Conservation (phyloP, 2,888 invertebrate genomes). For the Cheilosia urbana region DNA sequence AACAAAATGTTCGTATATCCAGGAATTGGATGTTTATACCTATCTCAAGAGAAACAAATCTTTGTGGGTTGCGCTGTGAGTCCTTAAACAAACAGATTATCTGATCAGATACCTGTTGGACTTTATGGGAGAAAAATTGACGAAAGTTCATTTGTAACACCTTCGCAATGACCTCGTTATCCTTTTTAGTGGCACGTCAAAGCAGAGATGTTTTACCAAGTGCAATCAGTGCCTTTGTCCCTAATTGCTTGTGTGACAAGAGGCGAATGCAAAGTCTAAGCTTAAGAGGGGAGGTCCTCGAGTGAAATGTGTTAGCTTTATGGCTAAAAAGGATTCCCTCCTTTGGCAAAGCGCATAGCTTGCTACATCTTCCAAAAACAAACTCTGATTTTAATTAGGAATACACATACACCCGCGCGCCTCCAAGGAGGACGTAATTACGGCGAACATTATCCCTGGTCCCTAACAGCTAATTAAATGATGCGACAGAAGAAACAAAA, state of each 20-base stretch:
- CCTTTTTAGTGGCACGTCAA: constrained; percentile 30
- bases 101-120: constrained; percentile 68
- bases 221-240: constrained; percentile 34
- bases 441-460: constrained; percentile 48
- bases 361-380: constrained; percentile 45
- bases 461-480: constrained; percentile 73
- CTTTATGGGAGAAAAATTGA: constrained; percentile 27
- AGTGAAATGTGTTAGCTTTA: constrained; percentile 21
- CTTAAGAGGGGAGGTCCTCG: constrained; percentile 16
- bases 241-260: constrained; percentile 26
- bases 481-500: constrained; percentile 48
- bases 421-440: constrained; percentile 46
- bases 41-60: constrained; percentile 49
- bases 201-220: neutral
- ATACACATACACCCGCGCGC: constrained; percentile 11
- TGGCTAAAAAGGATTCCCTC: constrained; percentile 13
- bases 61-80: constrained; percentile 57
- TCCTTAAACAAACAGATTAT: constrained; percentile 69
- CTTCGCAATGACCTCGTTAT: constrained; percentile 48
- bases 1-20: constrained; percentile 68
- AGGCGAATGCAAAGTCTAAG: constrained; percentile 36
- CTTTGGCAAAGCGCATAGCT: constrained; percentile 34
- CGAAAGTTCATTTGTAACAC: constrained; percentile 19
- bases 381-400: constrained; percentile 55
- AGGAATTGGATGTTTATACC: neutral